A percentile compares a stretch with the other conserved stretches of the same genome.
phyloP scores from a whole-genome alignment of 2,888 invertebrate genomes.

The Hylaea fasciaria region DNA sequence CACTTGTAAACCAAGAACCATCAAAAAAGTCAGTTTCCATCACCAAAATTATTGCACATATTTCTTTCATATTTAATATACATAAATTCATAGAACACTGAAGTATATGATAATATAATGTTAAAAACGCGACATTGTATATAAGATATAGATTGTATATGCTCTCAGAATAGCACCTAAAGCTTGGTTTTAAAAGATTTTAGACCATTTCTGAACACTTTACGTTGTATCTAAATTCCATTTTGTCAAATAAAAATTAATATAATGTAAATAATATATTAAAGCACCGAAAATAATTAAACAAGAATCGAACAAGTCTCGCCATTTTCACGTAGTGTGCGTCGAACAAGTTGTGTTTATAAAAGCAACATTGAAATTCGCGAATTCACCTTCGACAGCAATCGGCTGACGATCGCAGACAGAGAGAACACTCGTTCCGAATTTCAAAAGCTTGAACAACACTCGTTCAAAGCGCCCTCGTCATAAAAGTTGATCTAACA shows the following conservation, averaged over 20 bases:
- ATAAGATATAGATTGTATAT: conserved; percentile 52
- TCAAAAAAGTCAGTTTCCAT: not conserved
- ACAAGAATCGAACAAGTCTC: conserved; percentile 3
- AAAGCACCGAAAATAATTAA: conserved; percentile 39
- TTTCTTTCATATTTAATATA: conserved; percentile 16
- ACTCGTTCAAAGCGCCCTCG: not conserved
- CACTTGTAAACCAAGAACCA: not conserved
- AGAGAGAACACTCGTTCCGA: no score
- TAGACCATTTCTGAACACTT: conserved; percentile 80
- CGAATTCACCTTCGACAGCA: no score
- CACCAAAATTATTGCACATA: conserved; percentile 27
- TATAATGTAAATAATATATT: conserved; percentile 34
- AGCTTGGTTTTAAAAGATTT: conserved; percentile 63
- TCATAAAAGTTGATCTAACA: conserved; percentile 1
- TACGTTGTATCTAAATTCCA: conserved; percentile 60
- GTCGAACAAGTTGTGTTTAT: not conserved
- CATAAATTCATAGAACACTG: conserved; percentile 29
- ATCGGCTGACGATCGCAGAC: no score
- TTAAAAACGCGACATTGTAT: conserved; percentile 34
- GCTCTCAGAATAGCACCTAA: conserved; percentile 73
- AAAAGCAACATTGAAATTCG: no score
- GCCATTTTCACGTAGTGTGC: not conserved
- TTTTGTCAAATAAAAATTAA: conserved; percentile 38
- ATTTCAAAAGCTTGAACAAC: no score
- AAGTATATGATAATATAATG: conserved; percentile 26